Evolutionary conservation across 2,797 vertebrate species (phyloP).

Genomic region (Trichosurus vulpecula): DNA sequence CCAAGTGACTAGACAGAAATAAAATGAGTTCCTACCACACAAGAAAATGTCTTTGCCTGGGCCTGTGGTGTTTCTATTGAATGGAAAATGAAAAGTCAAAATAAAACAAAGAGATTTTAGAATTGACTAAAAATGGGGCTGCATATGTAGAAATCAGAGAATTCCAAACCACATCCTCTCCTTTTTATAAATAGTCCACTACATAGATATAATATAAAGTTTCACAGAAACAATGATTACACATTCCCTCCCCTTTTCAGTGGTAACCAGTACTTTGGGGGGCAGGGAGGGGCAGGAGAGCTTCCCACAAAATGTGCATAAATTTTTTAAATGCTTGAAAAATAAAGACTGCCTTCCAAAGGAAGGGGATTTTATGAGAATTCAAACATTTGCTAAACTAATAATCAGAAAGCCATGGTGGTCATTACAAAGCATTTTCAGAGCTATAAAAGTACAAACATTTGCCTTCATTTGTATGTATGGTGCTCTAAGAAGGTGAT

Average conservation of each 20-base stretch:
- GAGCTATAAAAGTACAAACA: conserved; percentile 67
- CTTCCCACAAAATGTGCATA: conserved; percentile 44
- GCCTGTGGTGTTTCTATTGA: neutral
- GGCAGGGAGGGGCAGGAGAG: too few relatives aligned
- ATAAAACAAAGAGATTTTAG: conserved; percentile 15
- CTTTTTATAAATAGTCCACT: conserved; percentile 29
- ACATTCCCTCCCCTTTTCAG: conserved; percentile 18
- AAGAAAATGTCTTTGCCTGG: neutral
- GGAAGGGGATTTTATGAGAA: conserved; percentile 56
- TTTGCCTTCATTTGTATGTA: conserved; percentile 40
- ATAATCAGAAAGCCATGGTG: conserved; percentile 51
- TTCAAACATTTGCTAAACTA: conserved; percentile 52
- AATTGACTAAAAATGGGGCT: conserved; percentile 38
- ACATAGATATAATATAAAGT: conserved; percentile 13
- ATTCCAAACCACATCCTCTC: neutral
- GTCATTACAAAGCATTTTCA: conserved; percentile 60
- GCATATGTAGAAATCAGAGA: conserved; percentile 18
- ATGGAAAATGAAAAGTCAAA: conserved; percentile 39
- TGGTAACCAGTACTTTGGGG: conserved; percentile 20
- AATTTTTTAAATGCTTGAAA: conserved; percentile 48
- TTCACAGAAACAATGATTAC: conserved; percentile 4
- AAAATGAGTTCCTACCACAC: neutral
- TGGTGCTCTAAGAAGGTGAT: conserved; percentile 63
- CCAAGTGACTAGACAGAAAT: conserved; percentile 26
- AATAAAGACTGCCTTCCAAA: conserved; percentile 49